Conservation (phyloP, 2,888 invertebrate species). For the Cryptus armator region DNA sequence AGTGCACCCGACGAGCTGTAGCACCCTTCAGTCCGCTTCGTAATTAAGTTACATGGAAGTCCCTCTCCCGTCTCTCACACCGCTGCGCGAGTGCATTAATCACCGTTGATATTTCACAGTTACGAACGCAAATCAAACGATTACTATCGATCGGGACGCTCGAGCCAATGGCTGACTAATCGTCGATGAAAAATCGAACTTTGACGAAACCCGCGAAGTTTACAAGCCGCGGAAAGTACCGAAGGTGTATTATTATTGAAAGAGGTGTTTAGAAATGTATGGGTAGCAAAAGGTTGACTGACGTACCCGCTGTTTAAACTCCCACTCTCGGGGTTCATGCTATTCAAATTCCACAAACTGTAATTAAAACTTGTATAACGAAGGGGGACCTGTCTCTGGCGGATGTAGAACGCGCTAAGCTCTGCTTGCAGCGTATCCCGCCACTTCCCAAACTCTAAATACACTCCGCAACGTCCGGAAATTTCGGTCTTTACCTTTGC, state of each 20-base stretch:
- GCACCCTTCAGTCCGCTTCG: conserved; percentile 60
- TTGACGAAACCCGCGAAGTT: neutral
- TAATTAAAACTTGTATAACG: conserved; percentile 76
- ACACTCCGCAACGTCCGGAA: conserved; percentile 29
- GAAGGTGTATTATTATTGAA: neutral
- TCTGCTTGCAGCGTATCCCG: neutral
- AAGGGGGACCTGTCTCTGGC: conserved; percentile 42
- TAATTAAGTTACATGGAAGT: conserved; percentile 67
- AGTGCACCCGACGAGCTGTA: conserved; percentile 60
- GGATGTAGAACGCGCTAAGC: conserved; percentile 36
- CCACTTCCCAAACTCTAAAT: neutral
- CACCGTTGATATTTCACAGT: neutral
- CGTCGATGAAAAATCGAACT: neutral
- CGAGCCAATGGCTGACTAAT: too few relatives aligned
- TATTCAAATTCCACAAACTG: conserved; percentile 73
- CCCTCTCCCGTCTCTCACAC: neutral
- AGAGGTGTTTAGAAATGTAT: conserved; percentile 59
- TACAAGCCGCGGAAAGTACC: too few relatives aligned
- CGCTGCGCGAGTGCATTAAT: neutral
- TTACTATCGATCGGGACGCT: neutral
- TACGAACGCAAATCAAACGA: neutral
- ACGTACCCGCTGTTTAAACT: conserved; percentile 43
- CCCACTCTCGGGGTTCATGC: neutral
- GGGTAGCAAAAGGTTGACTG: conserved; percentile 59
- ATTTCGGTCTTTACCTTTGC: conserved; percentile 4